Conservation (phyloP, 2,113 vertebrate species). For the Ailurus styani region DNA sequence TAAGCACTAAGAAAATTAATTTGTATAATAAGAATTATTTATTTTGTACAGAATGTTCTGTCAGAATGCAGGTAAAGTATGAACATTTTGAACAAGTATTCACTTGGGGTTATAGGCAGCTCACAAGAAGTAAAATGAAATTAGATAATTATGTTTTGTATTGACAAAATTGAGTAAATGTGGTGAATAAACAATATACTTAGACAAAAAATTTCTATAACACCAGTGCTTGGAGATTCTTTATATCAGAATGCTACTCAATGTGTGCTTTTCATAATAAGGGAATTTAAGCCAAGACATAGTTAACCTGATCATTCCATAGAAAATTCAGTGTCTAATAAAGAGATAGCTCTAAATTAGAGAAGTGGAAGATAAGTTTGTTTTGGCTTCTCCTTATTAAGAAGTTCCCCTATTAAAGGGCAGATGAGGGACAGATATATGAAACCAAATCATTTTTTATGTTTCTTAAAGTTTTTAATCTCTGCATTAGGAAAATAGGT, state of each 20-base stretch:
- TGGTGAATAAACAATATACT: not conserved
- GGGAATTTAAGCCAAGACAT: not conserved
- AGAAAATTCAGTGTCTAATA: not conserved
- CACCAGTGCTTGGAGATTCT: not conserved
- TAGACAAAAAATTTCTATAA: not conserved
- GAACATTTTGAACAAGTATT: not conserved
- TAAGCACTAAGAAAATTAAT: not conserved
- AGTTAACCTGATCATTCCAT: not conserved
- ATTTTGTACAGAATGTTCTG: not conserved
- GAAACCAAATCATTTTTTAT: not conserved
- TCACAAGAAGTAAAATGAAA: not conserved
- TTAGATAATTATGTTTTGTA: not conserved
- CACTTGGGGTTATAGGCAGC: not conserved
- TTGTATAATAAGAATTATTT: not conserved
- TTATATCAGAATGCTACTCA: not conserved
- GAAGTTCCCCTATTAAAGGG: not conserved
- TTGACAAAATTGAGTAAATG: not conserved
- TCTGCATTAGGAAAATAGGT: not conserved
- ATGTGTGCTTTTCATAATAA: not conserved
- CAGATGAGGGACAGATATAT: not conserved
- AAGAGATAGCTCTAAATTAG: not conserved
- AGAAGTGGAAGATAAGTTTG: not conserved
- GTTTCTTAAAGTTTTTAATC: not conserved
- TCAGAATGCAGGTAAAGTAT: not conserved
- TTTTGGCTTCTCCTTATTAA: not conserved